Evolutionary conservation across 1,140 invertebrate species (phyloP), one percentile per base, ranked within the genome.

Genomic region (Drosophila cardini): DNA sequence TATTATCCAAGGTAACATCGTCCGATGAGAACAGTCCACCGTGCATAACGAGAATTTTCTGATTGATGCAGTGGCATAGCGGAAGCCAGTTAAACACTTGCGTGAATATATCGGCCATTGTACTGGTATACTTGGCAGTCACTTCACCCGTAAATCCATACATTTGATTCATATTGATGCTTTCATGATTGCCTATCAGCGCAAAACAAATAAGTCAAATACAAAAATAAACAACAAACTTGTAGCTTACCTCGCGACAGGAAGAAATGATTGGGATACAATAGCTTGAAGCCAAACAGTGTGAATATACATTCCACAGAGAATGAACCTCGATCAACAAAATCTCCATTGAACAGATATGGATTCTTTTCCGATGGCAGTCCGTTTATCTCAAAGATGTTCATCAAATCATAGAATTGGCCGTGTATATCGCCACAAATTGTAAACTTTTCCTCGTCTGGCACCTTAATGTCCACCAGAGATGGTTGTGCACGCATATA

Each of bases 341-440:
- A 99, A 93, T 99, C 99, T 75, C 91, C 91, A 65, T 92, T 92
- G 42, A 92, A 92, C 15, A 92, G 94, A 67, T 99, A 99, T 69
- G 99, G 98, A 94, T 99, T 99, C 43, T 94, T 95, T 91, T 97
- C 95, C 9, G 97, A 98, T 10, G 99, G 99, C 42, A 98, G 92
- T 9, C 98, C 99, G 93, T 99, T 99, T 42, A 99, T 93, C 90
- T 98, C 94, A 93, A 99, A 99, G 78, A 99, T 99, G 93, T 99
- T 99, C 93, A 99, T 95, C 48, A 99, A 93, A 94, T 99, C 99
- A 93, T 98, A 99, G 93, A 96, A 99, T 93, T 99, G 99, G 18
- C 99, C 99, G 93, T 99, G 99, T 82, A 99, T 98, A 93, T 99
- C 99, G n/a, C 99, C 99, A 93, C 99, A 99, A 56, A 99, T 96